phyloP scores from a whole-genome alignment of 2,113 vertebrate species.

The Agelaius tricolor region DNA sequence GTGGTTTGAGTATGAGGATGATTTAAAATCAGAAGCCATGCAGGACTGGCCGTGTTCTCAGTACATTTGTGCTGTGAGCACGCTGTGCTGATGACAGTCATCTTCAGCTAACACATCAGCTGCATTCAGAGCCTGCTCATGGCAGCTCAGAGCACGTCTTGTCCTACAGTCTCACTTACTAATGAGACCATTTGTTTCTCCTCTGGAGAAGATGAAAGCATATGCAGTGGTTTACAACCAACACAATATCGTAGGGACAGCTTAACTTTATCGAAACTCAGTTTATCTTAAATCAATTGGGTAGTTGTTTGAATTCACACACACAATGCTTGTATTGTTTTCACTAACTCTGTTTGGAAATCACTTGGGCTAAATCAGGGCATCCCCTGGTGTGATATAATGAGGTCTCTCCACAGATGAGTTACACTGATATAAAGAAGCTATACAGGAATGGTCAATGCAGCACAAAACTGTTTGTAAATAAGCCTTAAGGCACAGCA shows the following conservation, averaged over 20 bases:
- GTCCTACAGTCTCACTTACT: neutral
- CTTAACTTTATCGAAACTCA: neutral
- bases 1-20: neutral
- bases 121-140: neutral
- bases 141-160: neutral
- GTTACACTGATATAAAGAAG: slow-evolving; percentile 10
- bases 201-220: slow-evolving; percentile 2
- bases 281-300: neutral
- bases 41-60: neutral
- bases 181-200: slow-evolving; percentile 28
- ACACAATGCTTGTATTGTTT: neutral
- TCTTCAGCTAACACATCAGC: slow-evolving; percentile 36
- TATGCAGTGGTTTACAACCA: neutral
- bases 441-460: slow-evolving; percentile 12
- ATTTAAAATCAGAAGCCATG: slow-evolving; percentile 14
- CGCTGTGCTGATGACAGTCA: neutral
- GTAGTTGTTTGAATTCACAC: neutral
- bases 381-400: slow-evolving; percentile 54
- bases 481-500: neutral
- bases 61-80: slow-evolving; percentile 16
- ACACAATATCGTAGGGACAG: neutral
- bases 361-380: neutral
- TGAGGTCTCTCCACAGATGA: slow-evolving; percentile 33
- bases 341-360: slow-evolving; percentile 22
- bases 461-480: slow-evolving; percentile 40